Conservation (phyloP, 2,113 vertebrate genomes). For the Nyctibius bracteatus region DNA sequence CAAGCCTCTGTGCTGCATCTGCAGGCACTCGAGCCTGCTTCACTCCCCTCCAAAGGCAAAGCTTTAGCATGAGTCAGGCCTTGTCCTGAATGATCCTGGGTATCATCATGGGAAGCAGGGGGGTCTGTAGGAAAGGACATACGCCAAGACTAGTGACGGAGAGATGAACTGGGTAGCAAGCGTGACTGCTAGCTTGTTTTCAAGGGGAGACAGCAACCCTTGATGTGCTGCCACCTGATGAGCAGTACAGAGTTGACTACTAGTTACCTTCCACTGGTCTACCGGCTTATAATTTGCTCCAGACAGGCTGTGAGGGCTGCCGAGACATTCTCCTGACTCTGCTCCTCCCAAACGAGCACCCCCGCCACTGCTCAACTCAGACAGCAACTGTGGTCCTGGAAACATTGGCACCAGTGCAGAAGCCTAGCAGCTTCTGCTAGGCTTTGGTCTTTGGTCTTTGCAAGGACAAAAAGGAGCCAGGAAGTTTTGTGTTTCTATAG, state of each 20-base stretch:
- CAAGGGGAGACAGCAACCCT: background rate
- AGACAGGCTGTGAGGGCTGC: background rate
- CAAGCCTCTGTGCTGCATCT: rapidly evolving
- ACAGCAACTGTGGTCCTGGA: background rate
- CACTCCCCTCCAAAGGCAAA: background rate
- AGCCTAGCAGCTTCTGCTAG: too few relatives aligned
- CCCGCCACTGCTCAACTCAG: background rate
- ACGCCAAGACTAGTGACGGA: background rate
- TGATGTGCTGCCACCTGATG: background rate
- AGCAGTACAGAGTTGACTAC: background rate
- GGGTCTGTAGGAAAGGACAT: background rate
- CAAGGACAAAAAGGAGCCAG: background rate
- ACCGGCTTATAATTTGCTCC: background rate
- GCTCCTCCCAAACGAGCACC: background rate
- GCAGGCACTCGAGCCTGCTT: rapidly evolving
- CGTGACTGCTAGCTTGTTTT: background rate
- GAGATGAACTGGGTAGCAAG: background rate
- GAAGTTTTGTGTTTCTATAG: background rate
- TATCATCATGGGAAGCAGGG: background rate
- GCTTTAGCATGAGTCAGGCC: too few relatives aligned
- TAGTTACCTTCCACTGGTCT: background rate
- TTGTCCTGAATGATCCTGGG: background rate
- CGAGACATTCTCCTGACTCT: background rate
- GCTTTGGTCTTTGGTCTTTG: too few relatives aligned
- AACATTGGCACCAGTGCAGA: too few relatives aligned